Conservation (phyloP, 2,888 invertebrate genomes). For the Orthosia incerta region DNA sequence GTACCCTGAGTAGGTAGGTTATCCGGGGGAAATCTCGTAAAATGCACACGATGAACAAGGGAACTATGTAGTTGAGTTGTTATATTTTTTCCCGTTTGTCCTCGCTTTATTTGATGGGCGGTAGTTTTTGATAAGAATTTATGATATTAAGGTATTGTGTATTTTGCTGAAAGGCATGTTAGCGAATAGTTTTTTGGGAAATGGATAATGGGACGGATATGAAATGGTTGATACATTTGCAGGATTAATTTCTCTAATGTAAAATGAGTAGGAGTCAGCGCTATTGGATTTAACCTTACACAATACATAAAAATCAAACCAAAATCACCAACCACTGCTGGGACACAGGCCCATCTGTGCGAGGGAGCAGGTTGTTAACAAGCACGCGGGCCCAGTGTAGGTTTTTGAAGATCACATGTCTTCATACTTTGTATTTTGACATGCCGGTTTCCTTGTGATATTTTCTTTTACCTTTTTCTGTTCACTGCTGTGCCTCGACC, state of each 20-base stretch:
- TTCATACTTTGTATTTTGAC: too few species aligned
- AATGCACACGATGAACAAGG: constrained; percentile 61
- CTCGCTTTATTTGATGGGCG: constrained; percentile 44
- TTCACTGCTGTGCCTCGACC: too few species aligned
- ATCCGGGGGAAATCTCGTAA: constrained; percentile 61
- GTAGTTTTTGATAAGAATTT: constrained; percentile 59
- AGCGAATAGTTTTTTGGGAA: background rate
- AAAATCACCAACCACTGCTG: background rate
- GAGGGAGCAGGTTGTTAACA: too few species aligned
- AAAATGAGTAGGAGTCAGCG: background rate
- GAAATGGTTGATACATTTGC: constrained; percentile 8
- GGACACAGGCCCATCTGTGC: background rate
- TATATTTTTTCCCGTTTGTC: constrained; percentile 39
- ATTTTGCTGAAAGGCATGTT: constrained; percentile 20
- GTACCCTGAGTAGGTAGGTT: constrained; percentile 47
- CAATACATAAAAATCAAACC: too few species aligned
- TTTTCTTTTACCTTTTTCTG: too few species aligned
- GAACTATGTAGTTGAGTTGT: constrained; percentile 57
- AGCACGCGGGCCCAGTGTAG: too few species aligned
- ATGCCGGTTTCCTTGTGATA: too few species aligned
- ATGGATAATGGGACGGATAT: constrained; percentile 1
- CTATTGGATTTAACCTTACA: too few species aligned
- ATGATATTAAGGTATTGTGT: constrained; percentile 47
- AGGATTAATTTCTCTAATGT: constrained; percentile 1
- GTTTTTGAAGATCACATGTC: too few species aligned